Evolutionary conservation across 1,140 invertebrate species (phyloP), one percentile per base, ranked within the genome.

Genomic region (Calliopsis andreniformis): DNA sequence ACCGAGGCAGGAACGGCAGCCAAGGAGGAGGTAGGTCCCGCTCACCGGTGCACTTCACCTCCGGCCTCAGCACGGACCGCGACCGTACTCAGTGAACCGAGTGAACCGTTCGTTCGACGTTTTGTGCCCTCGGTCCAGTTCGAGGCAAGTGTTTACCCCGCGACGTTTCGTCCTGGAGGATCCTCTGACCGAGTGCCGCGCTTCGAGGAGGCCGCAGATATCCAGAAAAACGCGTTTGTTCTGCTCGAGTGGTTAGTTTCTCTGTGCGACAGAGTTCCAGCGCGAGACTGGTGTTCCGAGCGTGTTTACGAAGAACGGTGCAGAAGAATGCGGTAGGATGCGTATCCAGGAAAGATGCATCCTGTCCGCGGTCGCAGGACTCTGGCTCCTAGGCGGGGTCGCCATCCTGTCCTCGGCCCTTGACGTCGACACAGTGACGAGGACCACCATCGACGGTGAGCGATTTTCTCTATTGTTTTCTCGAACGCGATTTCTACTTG

Each of bases 321-420:
- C n/a, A 63, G 78, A 87, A 89, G 87, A 91, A 91, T 91, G 91
- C 87, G 87, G 88, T 91, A 91, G 88, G 87, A 92, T 88, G 89
- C 81, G 84, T 25, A 83, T 86, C 85, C 86, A 88, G 85, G 76
- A 83, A 87, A 87, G 85, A 90, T 89, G 88, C 76, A 86, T 88
- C 63, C 80, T 84, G 67, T 61, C 84, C 80, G 84, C 72, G 83
- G 75, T 86, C 77, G 86, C 75, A 80, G 86, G 83, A 73, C 79
- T 91, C 63, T 87, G 84, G 73, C 72, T 88, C 64, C 62, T 89
- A 63, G 80, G 82, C 79, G 75, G 84, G 76, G 71, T 82, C 78
- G 47, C 53, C 47, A 43, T 72, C 32, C 67, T 49, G 18, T 73
- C 71, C 45, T 51, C 59, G 32, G 43, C 53, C 43, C 28, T 55